These are phyloP conservation scores for Epinephelus coioides DNA, from an alignment of 2,797 vertebrate genomes.

Conservation along the genomic window DNA sequence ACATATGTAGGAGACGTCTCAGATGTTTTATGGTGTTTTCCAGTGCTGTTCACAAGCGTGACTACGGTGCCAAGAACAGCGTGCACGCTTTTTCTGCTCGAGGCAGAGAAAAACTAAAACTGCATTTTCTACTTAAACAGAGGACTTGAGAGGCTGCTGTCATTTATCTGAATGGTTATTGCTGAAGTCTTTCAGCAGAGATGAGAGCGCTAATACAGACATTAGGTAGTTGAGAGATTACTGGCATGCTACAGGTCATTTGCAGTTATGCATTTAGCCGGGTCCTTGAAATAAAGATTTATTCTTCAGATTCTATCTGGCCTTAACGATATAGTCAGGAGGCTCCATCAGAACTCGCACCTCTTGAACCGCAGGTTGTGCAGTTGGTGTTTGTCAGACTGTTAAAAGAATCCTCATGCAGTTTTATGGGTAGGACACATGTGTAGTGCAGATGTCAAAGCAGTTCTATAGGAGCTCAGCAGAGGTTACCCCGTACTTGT, in stretches of 20 bases:
- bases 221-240: constrained; percentile 34
- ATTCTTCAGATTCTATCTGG: constrained; percentile 15
- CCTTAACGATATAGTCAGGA: constrained; percentile 1
- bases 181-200: constrained; percentile 45
- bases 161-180: constrained; percentile 53
- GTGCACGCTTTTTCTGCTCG: background rate
- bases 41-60: constrained; percentile 41
- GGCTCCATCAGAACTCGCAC: background rate
- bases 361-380: constrained; percentile 38
- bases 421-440: constrained; percentile 67
- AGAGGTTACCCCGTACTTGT: constrained; percentile 35
- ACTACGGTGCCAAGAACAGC: constrained; percentile 41
- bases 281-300: constrained; percentile 32
- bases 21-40: constrained; percentile 59
- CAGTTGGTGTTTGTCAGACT: constrained; percentile 39
- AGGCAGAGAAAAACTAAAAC: constrained; percentile 30
- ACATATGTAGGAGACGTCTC: constrained; percentile 40
- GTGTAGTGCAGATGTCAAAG: constrained; percentile 79
- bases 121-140: constrained; percentile 48
- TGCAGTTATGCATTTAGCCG: constrained; percentile 24
- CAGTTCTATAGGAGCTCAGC: constrained; percentile 49
- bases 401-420: constrained; percentile 61
- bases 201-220: constrained; percentile 36
- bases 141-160: constrained; percentile 28
- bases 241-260: constrained; percentile 42